Evolutionary conservation across 2,797 vertebrate genomes (phyloP), one percentile per base, ranked within the genome.

Genomic region (Acanthurus leucopareius): DNA sequence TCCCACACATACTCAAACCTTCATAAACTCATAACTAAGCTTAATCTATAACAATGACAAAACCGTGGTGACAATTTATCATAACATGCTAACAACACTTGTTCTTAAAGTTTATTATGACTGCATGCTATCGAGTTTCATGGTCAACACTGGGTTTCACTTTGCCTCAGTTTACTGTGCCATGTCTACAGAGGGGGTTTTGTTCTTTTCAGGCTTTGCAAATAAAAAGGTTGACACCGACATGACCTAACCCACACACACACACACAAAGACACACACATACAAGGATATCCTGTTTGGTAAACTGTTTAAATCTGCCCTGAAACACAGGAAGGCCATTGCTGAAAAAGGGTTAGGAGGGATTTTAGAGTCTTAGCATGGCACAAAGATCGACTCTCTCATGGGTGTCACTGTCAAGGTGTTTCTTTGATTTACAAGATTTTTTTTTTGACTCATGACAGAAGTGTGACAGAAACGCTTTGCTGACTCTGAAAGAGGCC

Each of bases 261-360:
- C 28, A 63, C n/a, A 13, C 13, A 22, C 48, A 65, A 48, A 57
- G 20, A 64, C 42, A 57, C 54, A 40, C 25, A 51, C 68, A 75
- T 32, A 47, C 35, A 57, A 10, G 49, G 42, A 91, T 68, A 92
- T 92, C 92, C 92, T 92, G 91, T 90, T 89, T 82, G 69, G 62
- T 87, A 77, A 89, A 91, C 68, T 74, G 16, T 67, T 78, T 48
- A 32, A 84, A 75, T 75, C 79, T 78, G 62, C 51, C 19, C 64
- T 72, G 40, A 75, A 77, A 69, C 64, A 88, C 87, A 92, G 88
- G 91, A 90, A 90, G 75, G 72, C 54, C 28, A 53, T 56, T 32
- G 49, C 52, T 75, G 47, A 44, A 47, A 47, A 51, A 64, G 25
- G 38, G 72, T 63, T 51, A 65, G 75, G 63, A 20, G 64, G 7